Conservation (phyloP, 1,140 invertebrate genomes). For the Spodoptera frugiperda region DNA sequence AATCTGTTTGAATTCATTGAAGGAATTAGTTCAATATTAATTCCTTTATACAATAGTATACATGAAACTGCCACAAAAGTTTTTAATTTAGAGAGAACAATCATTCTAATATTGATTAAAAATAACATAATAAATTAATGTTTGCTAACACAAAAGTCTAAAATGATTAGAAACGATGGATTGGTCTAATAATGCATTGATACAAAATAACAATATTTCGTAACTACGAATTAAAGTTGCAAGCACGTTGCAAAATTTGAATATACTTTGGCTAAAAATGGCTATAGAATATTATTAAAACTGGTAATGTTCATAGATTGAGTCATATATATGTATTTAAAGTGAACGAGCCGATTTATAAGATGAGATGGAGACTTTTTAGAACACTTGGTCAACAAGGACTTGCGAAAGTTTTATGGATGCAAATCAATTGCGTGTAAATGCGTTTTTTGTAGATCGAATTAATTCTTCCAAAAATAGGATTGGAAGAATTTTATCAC, state of each 20-base stretch:
- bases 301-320: constrained; percentile 5
- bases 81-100: too few relatives aligned
- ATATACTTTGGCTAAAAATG: background rate
- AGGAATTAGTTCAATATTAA: background rate
- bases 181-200: constrained; percentile 6
- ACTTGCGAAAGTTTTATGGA: constrained; percentile 20
- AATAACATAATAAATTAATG: too few relatives aligned
- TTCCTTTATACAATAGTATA: too few relatives aligned
- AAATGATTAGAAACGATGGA: background rate
- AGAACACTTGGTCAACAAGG: background rate
- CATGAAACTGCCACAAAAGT: too few relatives aligned
- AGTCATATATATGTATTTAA: constrained; percentile 29
- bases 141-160: too few relatives aligned
- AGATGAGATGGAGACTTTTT: constrained; percentile 18
- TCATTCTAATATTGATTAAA: background rate
- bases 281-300: constrained; percentile 4
- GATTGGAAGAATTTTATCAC: background rate
- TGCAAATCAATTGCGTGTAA: constrained; percentile 3
- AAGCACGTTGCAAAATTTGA: constrained; percentile 14
- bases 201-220: constrained; percentile 5
- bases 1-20: constrained; percentile 1
- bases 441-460: background rate
- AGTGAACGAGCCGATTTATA: background rate
- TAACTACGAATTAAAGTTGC: constrained; percentile 6
- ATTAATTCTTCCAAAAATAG: background rate